A percentile compares a stretch with the other conserved stretches of the same genome.
Evolutionary conservation across 2,888 invertebrate genomes (phyloP).

Genomic region (Nomada ferruginata): DNA sequence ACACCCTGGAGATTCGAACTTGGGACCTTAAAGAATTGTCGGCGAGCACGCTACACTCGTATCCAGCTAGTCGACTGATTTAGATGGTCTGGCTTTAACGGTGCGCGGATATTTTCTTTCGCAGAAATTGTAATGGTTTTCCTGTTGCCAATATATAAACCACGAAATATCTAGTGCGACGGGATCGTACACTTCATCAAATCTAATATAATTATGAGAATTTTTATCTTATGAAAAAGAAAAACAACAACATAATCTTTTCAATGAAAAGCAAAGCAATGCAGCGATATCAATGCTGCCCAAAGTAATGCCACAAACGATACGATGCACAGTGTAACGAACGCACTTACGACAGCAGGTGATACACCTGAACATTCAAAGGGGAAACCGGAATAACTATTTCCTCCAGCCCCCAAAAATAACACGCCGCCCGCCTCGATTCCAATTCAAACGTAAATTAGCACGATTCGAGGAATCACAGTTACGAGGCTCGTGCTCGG

Average conservation of each 20-base stretch:
- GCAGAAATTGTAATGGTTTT: background rate
- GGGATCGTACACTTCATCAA: background rate
- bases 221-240: no score
- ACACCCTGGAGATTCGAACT: background rate
- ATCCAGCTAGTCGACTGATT: background rate
- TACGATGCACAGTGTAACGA: no score
- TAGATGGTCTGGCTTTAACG: background rate
- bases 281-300: no score
- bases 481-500: background rate
- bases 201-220: background rate
- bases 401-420: no score
- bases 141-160: background rate
- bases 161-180: no score
- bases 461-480: background rate
- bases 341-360: no score
- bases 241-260: no score
- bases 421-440: no score
- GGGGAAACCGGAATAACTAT: no score
- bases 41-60: conserved; percentile 5
- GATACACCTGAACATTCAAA: no score
- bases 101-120: background rate
- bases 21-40: conserved; percentile 6
- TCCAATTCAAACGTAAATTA: conserved; percentile 11
- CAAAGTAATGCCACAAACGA: no score
- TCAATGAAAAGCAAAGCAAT: no score